A percentile compares a stretch with the other conserved stretches of the same genome.
Evolutionary conservation across 2,888 invertebrate species (phyloP).

Genomic region (Ectobius pallidus): DNA sequence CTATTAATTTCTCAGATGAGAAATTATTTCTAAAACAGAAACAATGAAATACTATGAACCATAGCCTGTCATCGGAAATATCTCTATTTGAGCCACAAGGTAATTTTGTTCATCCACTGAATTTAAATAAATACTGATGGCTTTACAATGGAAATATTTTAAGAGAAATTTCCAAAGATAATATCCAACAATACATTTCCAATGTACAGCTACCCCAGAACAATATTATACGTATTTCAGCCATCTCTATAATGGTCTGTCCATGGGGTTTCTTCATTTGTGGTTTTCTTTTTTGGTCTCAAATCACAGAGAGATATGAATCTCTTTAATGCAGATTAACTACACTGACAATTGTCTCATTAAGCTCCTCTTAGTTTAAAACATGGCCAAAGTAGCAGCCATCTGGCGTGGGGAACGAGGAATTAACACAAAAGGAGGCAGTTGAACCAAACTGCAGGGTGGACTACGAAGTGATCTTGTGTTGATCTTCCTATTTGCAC

Average conservation of each 20-base stretch:
- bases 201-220: neutral
- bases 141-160: neutral
- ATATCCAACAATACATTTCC: neutral
- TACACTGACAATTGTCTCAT: neutral
- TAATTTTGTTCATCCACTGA: neutral
- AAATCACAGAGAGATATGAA: conserved; percentile 15
- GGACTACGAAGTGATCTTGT: neutral
- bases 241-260: neutral
- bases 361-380: conserved; percentile 16
- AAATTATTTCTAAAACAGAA: too few relatives aligned
- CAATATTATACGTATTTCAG: neutral
- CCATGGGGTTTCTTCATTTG: neutral
- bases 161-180: neutral
- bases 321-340: neutral
- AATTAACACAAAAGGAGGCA: conserved; percentile 30
- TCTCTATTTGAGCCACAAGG: neutral
- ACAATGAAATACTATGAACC: too few relatives aligned
- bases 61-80: neutral
- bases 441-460: conserved; percentile 23
- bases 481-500: neutral
- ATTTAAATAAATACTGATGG: neutral
- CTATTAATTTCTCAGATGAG: too few relatives aligned
- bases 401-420: conserved; percentile 29
- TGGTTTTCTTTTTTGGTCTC: conserved; percentile 15
- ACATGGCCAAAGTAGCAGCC: conserved; percentile 33